A percentile compares a stretch with the other conserved stretches of the same genome.
phyloP scores from a whole-genome alignment of 1,140 invertebrate genomes.

The Drosophila sulfurigaster region DNA sequence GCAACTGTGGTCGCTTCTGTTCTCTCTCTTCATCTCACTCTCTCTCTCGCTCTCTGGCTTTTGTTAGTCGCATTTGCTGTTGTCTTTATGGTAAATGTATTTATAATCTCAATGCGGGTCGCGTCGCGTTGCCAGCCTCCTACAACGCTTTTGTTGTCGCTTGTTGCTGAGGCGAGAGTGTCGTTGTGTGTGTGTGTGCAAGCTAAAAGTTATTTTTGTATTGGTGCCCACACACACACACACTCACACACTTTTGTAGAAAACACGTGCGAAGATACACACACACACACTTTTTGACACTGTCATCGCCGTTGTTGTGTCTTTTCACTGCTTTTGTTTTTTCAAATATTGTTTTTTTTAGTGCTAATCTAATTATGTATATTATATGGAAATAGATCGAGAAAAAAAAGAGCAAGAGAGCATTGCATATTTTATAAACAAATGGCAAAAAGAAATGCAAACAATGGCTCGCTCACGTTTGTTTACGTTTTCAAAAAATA shows the following conservation, averaged over 20 bases:
- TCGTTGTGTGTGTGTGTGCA: conserved; percentile 35
- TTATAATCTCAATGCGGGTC: conserved; percentile 62
- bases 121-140: conserved; percentile 35
- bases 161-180: conserved; percentile 44
- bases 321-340: conserved; percentile 30
- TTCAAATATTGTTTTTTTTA: background rate
- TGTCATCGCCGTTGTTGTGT: conserved; percentile 30
- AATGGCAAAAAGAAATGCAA: conserved; percentile 7
- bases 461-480: conserved; percentile 8
- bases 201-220: conserved; percentile 53
- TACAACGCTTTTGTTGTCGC: conserved; percentile 32
- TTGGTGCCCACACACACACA: conserved; percentile 22
- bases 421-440: conserved; percentile 47
- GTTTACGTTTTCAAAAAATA: conserved; percentile 21
- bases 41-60: background rate
- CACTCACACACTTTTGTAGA: conserved; percentile 15
- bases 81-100: conserved; percentile 56
- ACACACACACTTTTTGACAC: conserved; percentile 33
- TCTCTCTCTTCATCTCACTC: background rate
- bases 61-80: conserved; percentile 5
- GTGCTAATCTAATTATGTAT: conserved; percentile 45
- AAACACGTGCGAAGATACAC: conserved; percentile 35
- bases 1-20: conserved; percentile 11
- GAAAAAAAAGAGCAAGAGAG: background rate
- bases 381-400: conserved; percentile 6